Base-by-base conservation (phyloP, 2,113 vertebrate genomes). In the Oncorhynchus clarkii region DNA sequence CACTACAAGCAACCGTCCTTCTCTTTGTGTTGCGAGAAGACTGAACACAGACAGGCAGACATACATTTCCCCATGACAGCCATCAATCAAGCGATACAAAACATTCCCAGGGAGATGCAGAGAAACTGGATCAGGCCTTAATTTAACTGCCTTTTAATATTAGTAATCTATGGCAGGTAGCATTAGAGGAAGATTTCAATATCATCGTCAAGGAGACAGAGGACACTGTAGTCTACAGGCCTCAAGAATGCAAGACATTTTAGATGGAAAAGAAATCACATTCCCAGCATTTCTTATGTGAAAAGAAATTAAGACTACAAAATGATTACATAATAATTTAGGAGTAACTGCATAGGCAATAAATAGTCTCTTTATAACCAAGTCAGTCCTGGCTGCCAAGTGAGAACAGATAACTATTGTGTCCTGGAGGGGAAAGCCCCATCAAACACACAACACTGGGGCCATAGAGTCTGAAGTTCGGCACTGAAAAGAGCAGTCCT, bases 161-260 rank as follows among this genome's bases (percentile, higher is more conserved):
- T 78, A 74, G 16, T 14, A 18, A 20, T 20, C 39, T 67, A 26
- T 48, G 80, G 75, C 68, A 45, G 9, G 39, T 69, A 71, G 83
- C 62, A 70, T 27, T 73, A 77, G 69, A 14, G 1, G 16, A 62
- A 27, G 64, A 73, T 82, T 76, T 65, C 69, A 74, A 27, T 83
- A 54, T 31, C 20, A 79, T 82, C 77, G 80, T 83, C 83, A 84
- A 80, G 82, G 80, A 66, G 84, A 86, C 86, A n/a, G 49, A 72
- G 11, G 71, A 70, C 70, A 14, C 69, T 67, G 26, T 62, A 70
- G 71, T 62, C n/a, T 60, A 1, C 12, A 54, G 59, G 73, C 49
- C 73, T 77, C 83, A 67, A 76, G 76, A 78, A 82, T 24, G 59
- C n/a, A 22, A 22, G 5, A 62, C 2, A 62, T 62, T 62, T 64